Conservation (phyloP, 2,888 invertebrate genomes). For the Hesperia comma region DNA sequence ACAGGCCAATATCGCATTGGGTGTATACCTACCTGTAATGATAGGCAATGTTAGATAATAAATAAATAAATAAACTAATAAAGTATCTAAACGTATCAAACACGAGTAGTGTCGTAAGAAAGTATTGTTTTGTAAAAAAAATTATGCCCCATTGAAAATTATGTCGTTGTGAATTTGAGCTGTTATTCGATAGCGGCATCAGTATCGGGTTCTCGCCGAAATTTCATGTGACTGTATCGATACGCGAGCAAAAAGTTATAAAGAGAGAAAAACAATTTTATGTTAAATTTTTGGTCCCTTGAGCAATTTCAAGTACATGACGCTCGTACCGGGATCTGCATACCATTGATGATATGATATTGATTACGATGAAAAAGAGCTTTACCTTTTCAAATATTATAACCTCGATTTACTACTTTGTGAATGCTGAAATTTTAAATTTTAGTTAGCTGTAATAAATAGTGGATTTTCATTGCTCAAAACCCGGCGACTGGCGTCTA, state of each 20-base stretch:
- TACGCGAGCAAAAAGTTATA: conserved; percentile 17
- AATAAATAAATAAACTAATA: no score
- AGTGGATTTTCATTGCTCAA: no score
- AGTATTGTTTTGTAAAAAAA: conserved; percentile 24
- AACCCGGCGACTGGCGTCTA: no score
- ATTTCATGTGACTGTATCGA: conserved; percentile 25
- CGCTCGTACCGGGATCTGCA: conserved; percentile 4
- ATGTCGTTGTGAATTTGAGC: conserved; percentile 31
- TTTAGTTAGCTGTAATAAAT: no score
- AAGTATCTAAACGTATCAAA: no score
- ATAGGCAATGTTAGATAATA: no score
- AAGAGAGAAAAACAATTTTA: conserved; percentile 23
- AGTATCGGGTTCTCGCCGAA: conserved; percentile 23
- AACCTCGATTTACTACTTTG: background rate
- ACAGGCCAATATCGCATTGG: no score
- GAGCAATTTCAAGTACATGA: conserved; percentile 29
- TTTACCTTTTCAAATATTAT: background rate
- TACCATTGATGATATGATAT: conserved; percentile 23
- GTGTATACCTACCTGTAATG: no score
- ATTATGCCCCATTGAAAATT: conserved; percentile 30
- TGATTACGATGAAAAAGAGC: conserved; percentile 14
- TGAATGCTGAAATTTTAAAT: no score
- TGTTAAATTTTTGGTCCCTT: conserved; percentile 26
- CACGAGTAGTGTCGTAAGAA: background rate
- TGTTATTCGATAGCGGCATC: conserved; percentile 26